Evolutionary conservation across 2,797 vertebrate species (phyloP).

Genomic region (Tragelaphus eurycerus): DNA sequence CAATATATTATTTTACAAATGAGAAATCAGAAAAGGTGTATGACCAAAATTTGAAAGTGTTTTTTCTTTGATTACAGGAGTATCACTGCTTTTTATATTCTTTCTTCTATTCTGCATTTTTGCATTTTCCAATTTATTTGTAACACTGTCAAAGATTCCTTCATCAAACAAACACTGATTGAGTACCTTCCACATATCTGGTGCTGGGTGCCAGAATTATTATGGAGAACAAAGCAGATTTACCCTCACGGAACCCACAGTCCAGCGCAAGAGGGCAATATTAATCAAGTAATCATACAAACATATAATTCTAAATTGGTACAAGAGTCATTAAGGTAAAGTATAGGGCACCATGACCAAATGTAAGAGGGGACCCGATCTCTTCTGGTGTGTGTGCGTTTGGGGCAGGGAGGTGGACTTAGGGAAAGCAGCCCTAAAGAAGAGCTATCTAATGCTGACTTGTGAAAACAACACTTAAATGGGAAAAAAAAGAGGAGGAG

Average conservation of each 20-base stretch:
- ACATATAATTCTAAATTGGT: neutral
- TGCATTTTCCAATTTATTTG: neutral
- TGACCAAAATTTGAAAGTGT: neutral
- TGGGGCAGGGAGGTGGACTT: neutral
- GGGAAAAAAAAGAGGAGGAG: neutral
- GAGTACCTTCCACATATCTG: neutral
- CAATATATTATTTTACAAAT: neutral
- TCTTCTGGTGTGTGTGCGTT: neutral
- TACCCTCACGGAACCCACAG: neutral
- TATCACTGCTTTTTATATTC: neutral
- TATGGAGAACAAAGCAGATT: neutral
- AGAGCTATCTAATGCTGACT: neutral
- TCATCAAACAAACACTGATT: neutral
- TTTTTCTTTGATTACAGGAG: neutral
- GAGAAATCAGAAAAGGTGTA: neutral
- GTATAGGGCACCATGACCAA: neutral
- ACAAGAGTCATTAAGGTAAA: neutral
- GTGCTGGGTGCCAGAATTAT: neutral
- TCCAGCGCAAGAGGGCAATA: neutral
- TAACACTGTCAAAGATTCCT: neutral
- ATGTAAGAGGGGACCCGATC: neutral
- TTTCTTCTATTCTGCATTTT: neutral
- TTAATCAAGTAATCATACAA: neutral
- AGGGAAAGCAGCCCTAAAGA: neutral
- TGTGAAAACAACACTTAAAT: neutral